Conservation (phyloP, 2,797 vertebrate species). For the Sebastolobus alascanus region DNA sequence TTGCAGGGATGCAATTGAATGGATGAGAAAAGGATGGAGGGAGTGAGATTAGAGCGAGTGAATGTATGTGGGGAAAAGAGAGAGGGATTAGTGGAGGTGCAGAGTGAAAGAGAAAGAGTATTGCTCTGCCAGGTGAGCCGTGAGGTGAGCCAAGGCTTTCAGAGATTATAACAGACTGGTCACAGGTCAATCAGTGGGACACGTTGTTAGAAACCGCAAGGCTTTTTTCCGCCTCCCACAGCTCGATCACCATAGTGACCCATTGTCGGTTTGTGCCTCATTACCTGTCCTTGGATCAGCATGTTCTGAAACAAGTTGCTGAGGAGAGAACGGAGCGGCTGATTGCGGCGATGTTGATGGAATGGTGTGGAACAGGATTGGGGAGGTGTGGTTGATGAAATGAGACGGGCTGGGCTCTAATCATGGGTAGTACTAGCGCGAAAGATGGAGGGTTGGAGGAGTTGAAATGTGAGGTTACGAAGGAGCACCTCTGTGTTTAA, state of each 20-base stretch:
- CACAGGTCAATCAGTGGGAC: conserved; percentile 58
- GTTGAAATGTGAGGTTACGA: conserved; percentile 9
- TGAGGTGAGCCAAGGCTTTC: conserved; percentile 66
- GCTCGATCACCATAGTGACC: conserved; percentile 59
- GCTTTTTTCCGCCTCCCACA: conserved; percentile 37
- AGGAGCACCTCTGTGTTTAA: neutral
- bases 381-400: conserved; percentile 19
- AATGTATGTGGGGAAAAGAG: conserved; percentile 39
- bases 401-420: conserved; percentile 17
- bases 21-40: conserved; percentile 37
- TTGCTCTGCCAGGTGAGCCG: conserved; percentile 72
- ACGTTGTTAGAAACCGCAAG: conserved; percentile 43
- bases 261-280: conserved; percentile 53
- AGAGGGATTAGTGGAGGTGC: conserved; percentile 71
- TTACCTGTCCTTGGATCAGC: conserved; percentile 64
- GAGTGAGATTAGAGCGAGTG: conserved; percentile 60
- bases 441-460: conserved; percentile 6
- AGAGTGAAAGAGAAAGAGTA: conserved; percentile 62
- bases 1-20: conserved; percentile 59
- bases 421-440: conserved; percentile 8
- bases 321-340: conserved; percentile 26
- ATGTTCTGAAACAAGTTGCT: conserved; percentile 58
- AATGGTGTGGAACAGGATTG: conserved; percentile 8
- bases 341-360: conserved; percentile 51
- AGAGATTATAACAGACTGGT: conserved; percentile 66